phyloP scores from a whole-genome alignment of 2,797 vertebrate species.

The Steatocranus sp. region DNA sequence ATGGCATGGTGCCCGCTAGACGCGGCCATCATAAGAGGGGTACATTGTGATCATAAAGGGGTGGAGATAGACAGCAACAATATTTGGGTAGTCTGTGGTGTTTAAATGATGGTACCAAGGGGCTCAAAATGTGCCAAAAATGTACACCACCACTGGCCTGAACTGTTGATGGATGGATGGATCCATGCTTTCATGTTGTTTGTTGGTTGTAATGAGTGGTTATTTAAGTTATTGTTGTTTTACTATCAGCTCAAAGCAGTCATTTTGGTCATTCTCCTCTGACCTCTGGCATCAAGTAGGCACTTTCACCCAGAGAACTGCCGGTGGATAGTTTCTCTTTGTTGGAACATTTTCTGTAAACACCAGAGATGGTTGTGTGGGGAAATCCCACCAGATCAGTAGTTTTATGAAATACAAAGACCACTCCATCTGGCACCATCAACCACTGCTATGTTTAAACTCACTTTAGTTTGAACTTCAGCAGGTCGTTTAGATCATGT shows the following conservation, averaged over 20 bases:
- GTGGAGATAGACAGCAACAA: not conserved
- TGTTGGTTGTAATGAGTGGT: not conserved
- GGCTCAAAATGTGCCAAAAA: not conserved
- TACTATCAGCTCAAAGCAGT: not conserved
- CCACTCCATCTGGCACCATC: not conserved
- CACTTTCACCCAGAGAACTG: not conserved
- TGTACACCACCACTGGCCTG: not conserved
- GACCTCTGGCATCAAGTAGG: not conserved
- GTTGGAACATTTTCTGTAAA: not conserved
- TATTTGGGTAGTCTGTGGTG: not conserved
- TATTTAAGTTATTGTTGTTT: not conserved
- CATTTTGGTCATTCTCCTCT: not conserved
- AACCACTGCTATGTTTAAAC: not conserved
- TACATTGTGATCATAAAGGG: not conserved
- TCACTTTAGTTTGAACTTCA: not conserved
- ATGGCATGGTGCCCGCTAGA: accelerated
- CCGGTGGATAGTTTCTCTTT: not conserved
- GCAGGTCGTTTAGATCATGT: not conserved
- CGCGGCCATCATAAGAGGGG: not conserved
- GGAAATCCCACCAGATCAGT: not conserved
- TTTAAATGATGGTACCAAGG: not conserved
- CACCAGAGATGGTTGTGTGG: not conserved
- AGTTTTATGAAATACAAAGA: not conserved
- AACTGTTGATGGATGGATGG: not conserved
- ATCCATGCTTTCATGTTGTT: not conserved